Evolutionary conservation across 2,797 vertebrate species (phyloP).

Genomic region (Chaetodon trifasciatus): DNA sequence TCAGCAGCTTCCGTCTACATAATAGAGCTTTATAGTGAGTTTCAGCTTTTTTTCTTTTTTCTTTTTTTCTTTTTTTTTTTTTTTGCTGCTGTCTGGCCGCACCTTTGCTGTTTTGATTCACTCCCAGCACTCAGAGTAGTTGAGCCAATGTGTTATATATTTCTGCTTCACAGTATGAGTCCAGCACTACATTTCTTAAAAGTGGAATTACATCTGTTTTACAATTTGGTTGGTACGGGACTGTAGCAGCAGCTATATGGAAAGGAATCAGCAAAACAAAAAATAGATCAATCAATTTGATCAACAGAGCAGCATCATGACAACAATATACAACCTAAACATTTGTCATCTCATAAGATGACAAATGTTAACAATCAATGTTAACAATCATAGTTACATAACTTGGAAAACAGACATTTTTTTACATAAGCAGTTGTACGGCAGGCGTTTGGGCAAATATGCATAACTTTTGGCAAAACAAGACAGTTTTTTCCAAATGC

Average conservation of each 20-base stretch:
- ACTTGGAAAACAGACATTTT: neutral
- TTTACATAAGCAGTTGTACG: neutral
- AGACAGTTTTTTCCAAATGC: neutral
- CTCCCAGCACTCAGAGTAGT: too few relatives aligned
- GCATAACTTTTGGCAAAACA: neutral
- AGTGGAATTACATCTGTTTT: neutral
- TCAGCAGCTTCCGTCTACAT: neutral
- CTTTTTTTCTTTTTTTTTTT: too few relatives aligned
- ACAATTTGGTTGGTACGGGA: neutral
- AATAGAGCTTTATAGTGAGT: neutral
- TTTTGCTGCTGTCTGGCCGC: too few relatives aligned
- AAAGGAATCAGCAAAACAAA: neutral
- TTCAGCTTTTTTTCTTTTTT: neutral
- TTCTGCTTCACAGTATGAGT: neutral
- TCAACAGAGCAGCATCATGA: neutral
- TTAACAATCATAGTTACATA: neutral
- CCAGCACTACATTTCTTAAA: neutral
- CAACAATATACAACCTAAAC: neutral
- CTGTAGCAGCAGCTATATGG: slow-evolving; percentile 1
- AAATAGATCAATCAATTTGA: neutral
- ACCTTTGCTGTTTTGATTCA: too few relatives aligned
- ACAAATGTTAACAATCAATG: slow-evolving; percentile 1
- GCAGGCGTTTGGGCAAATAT: neutral
- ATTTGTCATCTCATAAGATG: neutral
- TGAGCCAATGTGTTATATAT: too few relatives aligned